Conservation (phyloP, 2,888 invertebrate species). For the Xestia sexstrigata region DNA sequence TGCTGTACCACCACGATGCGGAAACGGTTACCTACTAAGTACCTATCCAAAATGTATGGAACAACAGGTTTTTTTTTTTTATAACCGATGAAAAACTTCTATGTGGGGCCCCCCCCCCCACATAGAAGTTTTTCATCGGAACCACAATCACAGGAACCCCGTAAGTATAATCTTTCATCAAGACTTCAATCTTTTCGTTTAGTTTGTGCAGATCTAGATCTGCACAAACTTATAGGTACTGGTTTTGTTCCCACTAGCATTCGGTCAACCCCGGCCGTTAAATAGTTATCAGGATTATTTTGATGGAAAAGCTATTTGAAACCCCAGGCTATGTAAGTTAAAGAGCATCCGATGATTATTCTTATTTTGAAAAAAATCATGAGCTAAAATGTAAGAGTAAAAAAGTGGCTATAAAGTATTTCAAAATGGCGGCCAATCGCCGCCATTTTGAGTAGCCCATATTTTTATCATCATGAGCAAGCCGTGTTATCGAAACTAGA, state of each 20-base stretch:
- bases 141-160: too few relatives aligned
- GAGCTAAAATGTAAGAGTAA: not conserved
- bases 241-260: not conserved
- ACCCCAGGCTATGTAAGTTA: not conserved
- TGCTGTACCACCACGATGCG: not conserved
- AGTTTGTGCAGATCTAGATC: too few relatives aligned
- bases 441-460: constrained; percentile 19
- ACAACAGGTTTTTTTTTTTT: too few relatives aligned
- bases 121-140: too few relatives aligned
- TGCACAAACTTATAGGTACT: too few relatives aligned
- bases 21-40: too few relatives aligned
- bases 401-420: not conserved
- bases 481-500: not conserved
- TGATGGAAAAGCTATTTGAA: not conserved
- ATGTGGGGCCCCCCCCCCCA: too few relatives aligned
- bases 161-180: too few relatives aligned
- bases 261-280: not conserved
- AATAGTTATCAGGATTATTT: not conserved
- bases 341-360: not conserved
- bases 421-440: constrained; percentile 33
- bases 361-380: not conserved
- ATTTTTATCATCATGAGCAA: not conserved
- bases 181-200: too few relatives aligned
- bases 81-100: too few relatives aligned
- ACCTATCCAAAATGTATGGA: too few relatives aligned